These are phyloP conservation scores for Schizopygopsis pylzovi DNA, from an alignment of 2,797 vertebrate species.

Conservation along the genomic window DNA sequence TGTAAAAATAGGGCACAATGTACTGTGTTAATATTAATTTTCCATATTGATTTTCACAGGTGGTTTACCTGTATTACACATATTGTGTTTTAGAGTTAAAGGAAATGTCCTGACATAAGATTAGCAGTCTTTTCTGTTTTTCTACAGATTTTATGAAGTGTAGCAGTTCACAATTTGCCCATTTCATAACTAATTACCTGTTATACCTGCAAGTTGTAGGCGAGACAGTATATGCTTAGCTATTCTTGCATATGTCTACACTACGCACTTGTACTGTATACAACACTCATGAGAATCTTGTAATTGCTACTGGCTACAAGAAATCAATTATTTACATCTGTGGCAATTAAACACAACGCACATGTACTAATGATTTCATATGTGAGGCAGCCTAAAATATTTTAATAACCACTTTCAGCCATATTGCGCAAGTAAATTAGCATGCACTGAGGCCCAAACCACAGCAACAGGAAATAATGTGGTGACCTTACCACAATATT, in stretches of 20 bases:
- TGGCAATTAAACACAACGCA: slow-evolving; percentile 23
- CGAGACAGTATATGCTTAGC: not conserved
- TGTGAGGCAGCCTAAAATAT: not conserved
- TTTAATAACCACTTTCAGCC: slow-evolving; percentile 4
- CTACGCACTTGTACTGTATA: not conserved
- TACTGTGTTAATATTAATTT: not conserved
- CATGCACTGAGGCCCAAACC: slow-evolving; percentile 27
- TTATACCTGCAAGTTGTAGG: slow-evolving; percentile 6
- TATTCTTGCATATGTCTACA: not conserved
- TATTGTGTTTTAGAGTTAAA: not conserved
- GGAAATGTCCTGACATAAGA: not conserved
- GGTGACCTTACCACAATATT: slow-evolving; percentile 49
- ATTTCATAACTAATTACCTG: not conserved
- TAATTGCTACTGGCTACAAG: not conserved
- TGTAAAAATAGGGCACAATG: not conserved
- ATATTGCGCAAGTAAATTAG: slow-evolving; percentile 41
- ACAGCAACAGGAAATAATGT: slow-evolving; percentile 44
- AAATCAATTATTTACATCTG: slow-evolving; percentile 21
- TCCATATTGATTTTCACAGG: not conserved
- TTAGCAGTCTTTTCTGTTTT: not conserved
- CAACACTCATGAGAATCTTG: not conserved
- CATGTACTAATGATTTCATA: not conserved
- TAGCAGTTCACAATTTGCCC: not conserved
- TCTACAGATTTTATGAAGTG: not conserved
- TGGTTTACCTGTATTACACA: not conserved